Evolutionary conservation across 1,140 invertebrate species (phyloP).

Genomic region (Halesus radiatus): DNA sequence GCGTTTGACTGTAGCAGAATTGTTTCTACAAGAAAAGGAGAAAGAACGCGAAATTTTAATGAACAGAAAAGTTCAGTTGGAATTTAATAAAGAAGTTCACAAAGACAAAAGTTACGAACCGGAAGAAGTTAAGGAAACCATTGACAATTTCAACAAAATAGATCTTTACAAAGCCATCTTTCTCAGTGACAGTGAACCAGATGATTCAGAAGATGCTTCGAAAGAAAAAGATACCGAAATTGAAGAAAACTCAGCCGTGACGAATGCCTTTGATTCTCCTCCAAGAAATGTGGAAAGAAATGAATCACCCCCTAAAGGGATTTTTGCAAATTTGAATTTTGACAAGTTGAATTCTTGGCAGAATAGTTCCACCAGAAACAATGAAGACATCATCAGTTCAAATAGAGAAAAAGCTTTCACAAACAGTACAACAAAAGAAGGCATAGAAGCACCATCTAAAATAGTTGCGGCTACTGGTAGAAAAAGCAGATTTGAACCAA

Average conservation of each 20-base stretch:
- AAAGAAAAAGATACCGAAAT: slow-evolving; percentile 8
- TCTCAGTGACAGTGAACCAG: slow-evolving; percentile 74
- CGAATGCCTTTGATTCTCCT: slow-evolving; percentile 41
- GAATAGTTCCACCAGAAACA: slow-evolving; percentile 59
- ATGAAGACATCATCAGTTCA: slow-evolving; percentile 42
- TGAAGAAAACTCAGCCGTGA: slow-evolving; percentile 27
- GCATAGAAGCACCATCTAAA: slow-evolving; percentile 11
- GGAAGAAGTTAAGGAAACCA: slow-evolving; percentile 62
- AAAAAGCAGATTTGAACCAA: too few relatives aligned
- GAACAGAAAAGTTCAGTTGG: slow-evolving; percentile 42
- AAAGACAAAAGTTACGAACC: slow-evolving; percentile 45
- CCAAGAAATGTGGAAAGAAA: slow-evolving; percentile 72
- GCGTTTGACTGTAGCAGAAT: slow-evolving; percentile 68
- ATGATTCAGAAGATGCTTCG: slow-evolving; percentile 59
- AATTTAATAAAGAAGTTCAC: slow-evolving; percentile 35
- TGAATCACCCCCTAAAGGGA: slow-evolving; percentile 77
- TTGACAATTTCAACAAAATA: slow-evolving; percentile 73
- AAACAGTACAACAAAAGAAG: neutral
- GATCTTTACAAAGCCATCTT: slow-evolving; percentile 79
- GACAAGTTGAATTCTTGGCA: slow-evolving; percentile 71
- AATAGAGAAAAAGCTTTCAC: slow-evolving; percentile 43
- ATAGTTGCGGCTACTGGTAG: too few relatives aligned
- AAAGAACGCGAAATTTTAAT: slow-evolving; percentile 56
- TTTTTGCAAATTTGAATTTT: slow-evolving; percentile 82
- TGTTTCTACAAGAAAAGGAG: slow-evolving; percentile 69